Percentiles rank a stretch among this genome's conserved stretches.
These are phyloP conservation scores for Leucania comma DNA, from an alignment of 2,888 invertebrate genomes.

Conservation along the genomic window DNA sequence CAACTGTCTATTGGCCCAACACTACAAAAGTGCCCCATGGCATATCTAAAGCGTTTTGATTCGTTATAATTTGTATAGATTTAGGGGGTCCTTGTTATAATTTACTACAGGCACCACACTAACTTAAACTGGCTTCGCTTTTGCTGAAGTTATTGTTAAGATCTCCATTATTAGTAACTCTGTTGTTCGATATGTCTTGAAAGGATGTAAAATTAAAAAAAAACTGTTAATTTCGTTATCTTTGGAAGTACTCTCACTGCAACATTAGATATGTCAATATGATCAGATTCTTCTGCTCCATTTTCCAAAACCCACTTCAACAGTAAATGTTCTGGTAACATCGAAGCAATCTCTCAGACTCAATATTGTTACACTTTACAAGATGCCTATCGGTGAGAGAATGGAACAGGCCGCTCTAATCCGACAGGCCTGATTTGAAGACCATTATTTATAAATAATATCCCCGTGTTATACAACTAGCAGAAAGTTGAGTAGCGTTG, in stretches of 20 bases:
- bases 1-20: no score
- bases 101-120: no score
- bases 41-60: no score
- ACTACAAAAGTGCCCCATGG: no score
- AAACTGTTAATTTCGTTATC: background rate
- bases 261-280: background rate
- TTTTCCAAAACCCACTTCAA: conserved; percentile 8
- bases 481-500: conserved; percentile 53
- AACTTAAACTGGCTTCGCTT: no score
- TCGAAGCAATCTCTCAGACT: conserved; percentile 17
- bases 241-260: background rate
- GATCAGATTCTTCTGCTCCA: background rate
- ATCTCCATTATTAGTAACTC: background rate
- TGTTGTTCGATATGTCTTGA: background rate
- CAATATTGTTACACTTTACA: conserved; percentile 34
- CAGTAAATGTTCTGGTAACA: conserved; percentile 10
- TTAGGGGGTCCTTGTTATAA: no score
- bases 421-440: conserved; percentile 51
- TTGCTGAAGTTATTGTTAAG: no score
- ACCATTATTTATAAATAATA: conserved; percentile 60
- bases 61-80: no score
- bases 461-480: conserved; percentile 50
- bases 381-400: conserved; percentile 57
- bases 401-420: conserved; percentile 49
- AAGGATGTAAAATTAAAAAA: no score